Evolutionary conservation across 2,888 invertebrate species (phyloP), one percentile per base, ranked within the genome.

Genomic region (Melinaea menophilus): DNA sequence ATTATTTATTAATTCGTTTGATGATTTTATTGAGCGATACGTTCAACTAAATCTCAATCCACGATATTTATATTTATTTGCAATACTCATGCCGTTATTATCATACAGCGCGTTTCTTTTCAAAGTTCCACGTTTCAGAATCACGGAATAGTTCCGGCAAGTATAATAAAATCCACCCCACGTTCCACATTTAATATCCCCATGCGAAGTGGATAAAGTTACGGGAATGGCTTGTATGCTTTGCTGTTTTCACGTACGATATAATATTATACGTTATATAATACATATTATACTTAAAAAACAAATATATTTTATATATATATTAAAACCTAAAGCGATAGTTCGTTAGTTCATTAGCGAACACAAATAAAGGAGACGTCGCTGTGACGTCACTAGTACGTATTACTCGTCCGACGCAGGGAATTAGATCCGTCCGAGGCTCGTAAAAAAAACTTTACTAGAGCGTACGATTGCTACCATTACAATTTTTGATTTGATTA

Each of bases 351-450:
- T 51, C 31, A 51, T 51, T 51, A 51, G 51, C 22, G 51, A 51
- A 51, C 51, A 51, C 51, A 51, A 51, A 51, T 51, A 51, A 51
- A 51, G 31, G 31, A 48, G 9, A 9, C 22, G 13, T 41, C 41
- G 9, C 9, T 9, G 56, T 59, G 45, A 56, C 56, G 47, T 56
- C 59, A 59, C 58, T 22, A 59, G 54, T 13, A 31, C 41, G 59
- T 54, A 54, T 41, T 45, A 41, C 37, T n/a, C 51, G 54, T 45
- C 59, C 34, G 56, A 46, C 55, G 54, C 56, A 51, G 56, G 41
- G 59, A 63, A 63, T 63, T 63, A 59, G 56, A 56, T 58, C 31
- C 55, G 45, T 31, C 48, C 58, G 55, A 31, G 35, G 57, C 12
- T 35, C 58, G 31, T 46, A 59, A 58, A 62, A 62, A 55, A 62